phyloP scores from a whole-genome alignment of 2,113 vertebrate species.

The Brachionichthys hirsutus region DNA sequence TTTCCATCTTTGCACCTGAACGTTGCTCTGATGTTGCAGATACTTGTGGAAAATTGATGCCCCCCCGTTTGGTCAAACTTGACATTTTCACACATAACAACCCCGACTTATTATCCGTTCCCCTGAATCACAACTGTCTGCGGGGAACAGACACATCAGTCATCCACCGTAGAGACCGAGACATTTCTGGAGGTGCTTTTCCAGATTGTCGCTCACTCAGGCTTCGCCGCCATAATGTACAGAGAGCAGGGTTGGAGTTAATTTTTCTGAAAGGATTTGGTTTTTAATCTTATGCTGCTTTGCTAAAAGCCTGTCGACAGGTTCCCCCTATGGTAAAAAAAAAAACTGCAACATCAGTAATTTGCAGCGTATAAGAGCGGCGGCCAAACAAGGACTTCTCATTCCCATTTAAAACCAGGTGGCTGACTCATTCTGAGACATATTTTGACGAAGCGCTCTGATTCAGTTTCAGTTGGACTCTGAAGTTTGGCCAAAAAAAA shows the following conservation, averaged over 20 bases:
- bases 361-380: conserved; percentile 46
- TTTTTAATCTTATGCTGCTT: conserved; percentile 68
- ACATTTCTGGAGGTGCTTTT: conserved; percentile 58
- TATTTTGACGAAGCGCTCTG: conserved; percentile 46
- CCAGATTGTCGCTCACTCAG: conserved; percentile 59
- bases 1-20: not conserved
- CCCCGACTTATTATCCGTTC: conserved; percentile 68
- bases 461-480: conserved; percentile 39
- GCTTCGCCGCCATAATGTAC: conserved; percentile 57
- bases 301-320: conserved; percentile 67
- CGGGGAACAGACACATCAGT: conserved; percentile 61
- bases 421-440: conserved; percentile 41
- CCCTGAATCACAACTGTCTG: conserved; percentile 64
- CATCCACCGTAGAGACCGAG: conserved; percentile 54
- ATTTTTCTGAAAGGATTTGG: conserved; percentile 77
- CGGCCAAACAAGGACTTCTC: conserved; percentile 40
- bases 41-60: conserved; percentile 38
- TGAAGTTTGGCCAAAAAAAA: conserved; percentile 34
- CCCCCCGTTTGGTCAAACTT: conserved; percentile 27
- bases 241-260: conserved; percentile 60
- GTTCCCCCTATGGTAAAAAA: conserved; percentile 42
- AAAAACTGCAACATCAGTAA: conserved; percentile 57
- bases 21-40: conserved; percentile 23
- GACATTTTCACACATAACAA: conserved; percentile 50
- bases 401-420: conserved; percentile 47